Percentiles rank a stretch among this genome's conserved stretches.
phyloP scores from a whole-genome alignment of 2,888 invertebrate species.

The Drosophila greeni region DNA sequence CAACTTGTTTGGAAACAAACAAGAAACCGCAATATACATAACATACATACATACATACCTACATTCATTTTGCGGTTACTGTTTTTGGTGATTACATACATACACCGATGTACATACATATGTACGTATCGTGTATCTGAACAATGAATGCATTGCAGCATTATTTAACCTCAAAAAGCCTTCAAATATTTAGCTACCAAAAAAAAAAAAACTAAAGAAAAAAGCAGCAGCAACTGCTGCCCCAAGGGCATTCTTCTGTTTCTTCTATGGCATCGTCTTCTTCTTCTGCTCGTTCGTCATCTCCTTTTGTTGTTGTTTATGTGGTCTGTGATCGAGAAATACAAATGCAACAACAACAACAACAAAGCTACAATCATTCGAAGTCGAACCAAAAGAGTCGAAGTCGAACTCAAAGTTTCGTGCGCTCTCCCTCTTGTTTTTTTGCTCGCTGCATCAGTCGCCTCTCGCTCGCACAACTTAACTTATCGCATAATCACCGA shows the following conservation, averaged over 20 bases:
- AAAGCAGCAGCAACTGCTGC: conserved; percentile 15
- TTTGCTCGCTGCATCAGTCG: conserved; percentile 7
- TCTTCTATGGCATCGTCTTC: conserved; percentile 16
- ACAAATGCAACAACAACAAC: conserved; percentile 20
- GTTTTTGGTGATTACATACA: not conserved
- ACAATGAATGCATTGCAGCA: conserved; percentile 35
- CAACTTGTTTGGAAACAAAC: conserved; percentile 18
- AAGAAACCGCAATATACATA: conserved; percentile 8
- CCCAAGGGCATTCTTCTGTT: conserved; percentile 31
- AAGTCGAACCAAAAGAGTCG: conserved; percentile 22
- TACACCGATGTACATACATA: not conserved
- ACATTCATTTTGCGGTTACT: conserved; percentile 18
- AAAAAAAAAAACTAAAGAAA: conserved; percentile 1
- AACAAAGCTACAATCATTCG: conserved; percentile 20
- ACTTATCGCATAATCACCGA: conserved; percentile 69
- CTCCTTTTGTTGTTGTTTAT: conserved; percentile 7
- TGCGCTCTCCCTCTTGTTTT: conserved; percentile 13
- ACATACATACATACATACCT: not conserved
- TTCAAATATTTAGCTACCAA: conserved; percentile 43
- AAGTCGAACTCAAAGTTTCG: conserved; percentile 33
- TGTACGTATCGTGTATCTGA: conserved; percentile 4
- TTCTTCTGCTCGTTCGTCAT: conserved; percentile 29
- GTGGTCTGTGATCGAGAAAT: conserved; percentile 30
- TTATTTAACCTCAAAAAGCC: conserved; percentile 41
- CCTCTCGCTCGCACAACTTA: conserved; percentile 48